Evolutionary conservation across 2,113 vertebrate species (phyloP), one percentile per base, ranked within the genome.

Genomic region (Brachyhypopomus occidentalis): DNA sequence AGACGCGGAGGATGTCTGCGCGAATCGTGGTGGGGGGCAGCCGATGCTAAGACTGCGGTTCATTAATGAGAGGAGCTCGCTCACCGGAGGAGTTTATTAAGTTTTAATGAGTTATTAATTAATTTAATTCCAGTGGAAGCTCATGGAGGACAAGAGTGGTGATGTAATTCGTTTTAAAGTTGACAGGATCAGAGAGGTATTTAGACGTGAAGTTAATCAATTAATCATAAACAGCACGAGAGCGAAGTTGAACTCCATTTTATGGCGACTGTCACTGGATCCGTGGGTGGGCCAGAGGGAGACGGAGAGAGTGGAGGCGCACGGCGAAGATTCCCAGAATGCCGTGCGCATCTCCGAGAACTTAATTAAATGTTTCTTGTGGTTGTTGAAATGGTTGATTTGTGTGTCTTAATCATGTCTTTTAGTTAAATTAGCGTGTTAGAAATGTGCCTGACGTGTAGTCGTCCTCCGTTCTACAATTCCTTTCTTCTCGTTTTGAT

Each of bases 41-140:
- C 38, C 6, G 66, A 38, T 0, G 8, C 72, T 76, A 81, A 77
- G 77, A 66, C 73, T 73, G 77, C 52, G 67, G 69, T 74, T 83
- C 77, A 58, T 79, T 80, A 78, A 56, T 48, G 67, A n/a, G 27
- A 72, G 76, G 60, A 80, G 73, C 74, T 71, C 30, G 16, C 74
- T 78, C 83, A 78, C 83, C 59, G 80, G 48, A 82, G 62, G 75
- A 78, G 77, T 87, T 84, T 84, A 87, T 87, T 87, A 87, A 84
- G 80, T 84, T 87, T 87, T 87, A 87, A 87, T 84, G 80, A 87
- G 80, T 87, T 83, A 78, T 83, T 87, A 84, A 87, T 87, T 84
- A 78, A 83, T 84, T 87, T 87, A 64, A 80, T 84, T 79, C 83
- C 75, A 38, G n/a, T 81, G 79, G 56, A 81, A 75, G 63, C 55